Percentiles rank a stretch among this genome's conserved stretches.
Evolutionary conservation across 2,888 invertebrate species (phyloP).

Genomic region (Priocnemis perturbator): DNA sequence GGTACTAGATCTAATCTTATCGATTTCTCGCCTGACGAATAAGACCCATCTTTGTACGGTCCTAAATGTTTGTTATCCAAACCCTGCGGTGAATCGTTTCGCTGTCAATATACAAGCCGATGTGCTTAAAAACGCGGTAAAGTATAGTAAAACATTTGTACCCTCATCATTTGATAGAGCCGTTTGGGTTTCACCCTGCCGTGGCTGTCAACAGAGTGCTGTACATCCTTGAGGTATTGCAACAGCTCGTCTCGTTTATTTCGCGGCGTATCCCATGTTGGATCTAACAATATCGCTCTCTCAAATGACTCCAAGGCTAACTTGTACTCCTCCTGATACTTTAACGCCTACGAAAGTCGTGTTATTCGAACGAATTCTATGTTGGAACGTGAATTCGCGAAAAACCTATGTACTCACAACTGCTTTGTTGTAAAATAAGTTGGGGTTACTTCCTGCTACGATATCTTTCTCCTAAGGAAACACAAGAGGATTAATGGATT

Average conservation of each 20-base stretch:
- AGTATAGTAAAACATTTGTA: slow-evolving; percentile 56
- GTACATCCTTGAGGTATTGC: slow-evolving; percentile 81
- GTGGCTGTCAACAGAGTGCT: slow-evolving; percentile 80
- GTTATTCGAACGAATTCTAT: slow-evolving; percentile 3
- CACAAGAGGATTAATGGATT: too few species aligned
- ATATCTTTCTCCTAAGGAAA: slow-evolving; percentile 81
- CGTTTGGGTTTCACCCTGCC: slow-evolving; percentile 87
- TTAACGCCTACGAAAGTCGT: slow-evolving; percentile 79
- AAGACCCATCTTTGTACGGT: slow-evolving; percentile 80
- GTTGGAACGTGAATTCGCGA: slow-evolving; percentile 2
- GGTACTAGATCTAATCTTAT: slow-evolving; percentile 76
- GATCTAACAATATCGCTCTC: slow-evolving; percentile 83
- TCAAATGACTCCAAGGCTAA: slow-evolving; percentile 83
- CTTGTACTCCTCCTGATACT: slow-evolving; percentile 87
- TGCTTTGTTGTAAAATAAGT: slow-evolving; percentile 90
- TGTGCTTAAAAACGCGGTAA: too few species aligned
- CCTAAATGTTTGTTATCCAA: slow-evolving; percentile 84
- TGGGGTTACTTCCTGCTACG: slow-evolving; percentile 84
- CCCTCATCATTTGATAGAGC: slow-evolving; percentile 82
- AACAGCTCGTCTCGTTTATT: slow-evolving; percentile 80
- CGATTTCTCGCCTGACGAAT: slow-evolving; percentile 76
- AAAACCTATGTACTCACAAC: slow-evolving; percentile 79
- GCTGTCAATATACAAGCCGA: slow-evolving; percentile 43
- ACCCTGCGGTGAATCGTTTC: slow-evolving; percentile 75
- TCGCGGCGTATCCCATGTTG: slow-evolving; percentile 84